Conservation (phyloP, 2,888 invertebrate species). For the Zygaena filipendulae region DNA sequence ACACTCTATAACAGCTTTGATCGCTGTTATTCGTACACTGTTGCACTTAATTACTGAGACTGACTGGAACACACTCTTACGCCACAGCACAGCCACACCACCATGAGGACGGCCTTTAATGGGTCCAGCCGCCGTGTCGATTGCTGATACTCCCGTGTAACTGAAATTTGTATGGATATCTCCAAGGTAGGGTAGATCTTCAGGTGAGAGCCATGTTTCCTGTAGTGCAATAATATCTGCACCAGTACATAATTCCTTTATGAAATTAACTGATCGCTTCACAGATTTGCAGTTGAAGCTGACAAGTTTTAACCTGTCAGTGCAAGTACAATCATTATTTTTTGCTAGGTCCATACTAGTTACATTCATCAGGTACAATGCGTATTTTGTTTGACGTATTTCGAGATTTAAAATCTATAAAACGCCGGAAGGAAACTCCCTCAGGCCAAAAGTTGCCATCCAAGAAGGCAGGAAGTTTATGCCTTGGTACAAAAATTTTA, state of each 20-base stretch:
- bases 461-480: constrained; percentile 15
- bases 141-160: constrained; percentile 5
- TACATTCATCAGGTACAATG: not conserved
- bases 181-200: constrained; percentile 8
- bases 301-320: constrained; percentile 1
- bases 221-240: constrained; percentile 11
- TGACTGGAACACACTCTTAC: constrained; percentile 7
- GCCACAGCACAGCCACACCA: constrained; percentile 15
- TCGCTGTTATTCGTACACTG: constrained; percentile 10
- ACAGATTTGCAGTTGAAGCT: constrained; percentile 12
- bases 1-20: constrained; percentile 3
- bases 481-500: constrained; percentile 16
- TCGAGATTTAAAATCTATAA: constrained; percentile 13
- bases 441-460: constrained; percentile 17
- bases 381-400: not conserved
- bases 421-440: constrained; percentile 15
- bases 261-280: constrained; percentile 8
- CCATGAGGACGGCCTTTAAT: constrained; percentile 13
- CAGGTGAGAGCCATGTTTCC: constrained; percentile 11
- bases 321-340: not conserved
- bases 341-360: not conserved
- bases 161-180: constrained; percentile 4
- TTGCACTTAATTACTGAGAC: constrained; percentile 12
- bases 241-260: constrained; percentile 3
- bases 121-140: constrained; percentile 13